phyloP scores from a whole-genome alignment of 2,113 vertebrate genomes.

The Tachycineta bicolor region DNA sequence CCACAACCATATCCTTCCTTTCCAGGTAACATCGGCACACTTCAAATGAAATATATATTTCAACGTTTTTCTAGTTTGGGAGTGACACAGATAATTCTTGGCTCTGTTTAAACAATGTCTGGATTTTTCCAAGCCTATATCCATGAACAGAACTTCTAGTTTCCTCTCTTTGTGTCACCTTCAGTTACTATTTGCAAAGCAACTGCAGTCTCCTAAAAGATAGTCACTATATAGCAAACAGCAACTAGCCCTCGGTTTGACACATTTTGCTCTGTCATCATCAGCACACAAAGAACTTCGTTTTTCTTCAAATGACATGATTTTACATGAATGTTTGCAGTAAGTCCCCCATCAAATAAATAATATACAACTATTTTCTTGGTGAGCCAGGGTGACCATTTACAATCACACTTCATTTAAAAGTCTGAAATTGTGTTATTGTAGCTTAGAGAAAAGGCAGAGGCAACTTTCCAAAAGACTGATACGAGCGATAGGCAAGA shows the following conservation, averaged over 20 bases:
- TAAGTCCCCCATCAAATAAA: not conserved
- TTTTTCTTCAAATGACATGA: not conserved
- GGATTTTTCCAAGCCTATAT: not conserved
- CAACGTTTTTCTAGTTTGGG: not conserved
- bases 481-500: rapidly evolving
- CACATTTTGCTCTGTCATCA: not conserved
- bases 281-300: not conserved
- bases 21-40: not conserved
- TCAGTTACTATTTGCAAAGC: not conserved
- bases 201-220: not conserved
- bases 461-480: not conserved
- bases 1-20: not conserved
- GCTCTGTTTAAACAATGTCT: not conserved
- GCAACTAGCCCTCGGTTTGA: not conserved
- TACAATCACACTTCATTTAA: not conserved
- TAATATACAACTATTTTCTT: not conserved
- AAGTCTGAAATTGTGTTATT: not conserved
- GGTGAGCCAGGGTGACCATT: not conserved
- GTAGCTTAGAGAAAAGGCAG: not conserved
- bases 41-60: not conserved
- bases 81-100: not conserved
- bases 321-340: not conserved
- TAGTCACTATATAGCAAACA: not conserved
- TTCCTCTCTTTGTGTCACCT: not conserved
- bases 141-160: not conserved